Conservation (phyloP, 2,113 vertebrate genomes). For the Brachirus orientalis region DNA sequence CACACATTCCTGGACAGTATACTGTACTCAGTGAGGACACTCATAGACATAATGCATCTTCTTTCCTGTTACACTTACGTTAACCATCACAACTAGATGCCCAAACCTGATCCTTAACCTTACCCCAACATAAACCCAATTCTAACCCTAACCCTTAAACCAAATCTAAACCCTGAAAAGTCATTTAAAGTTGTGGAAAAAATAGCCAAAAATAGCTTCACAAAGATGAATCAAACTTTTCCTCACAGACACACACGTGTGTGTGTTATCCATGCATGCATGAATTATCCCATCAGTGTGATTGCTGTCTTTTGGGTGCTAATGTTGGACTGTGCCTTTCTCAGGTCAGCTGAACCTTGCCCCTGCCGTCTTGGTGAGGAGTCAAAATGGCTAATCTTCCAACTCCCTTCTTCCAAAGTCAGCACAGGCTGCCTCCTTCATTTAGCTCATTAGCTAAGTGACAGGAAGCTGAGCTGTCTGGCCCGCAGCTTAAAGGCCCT, state of each 20-base stretch:
- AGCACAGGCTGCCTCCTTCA: conserved; percentile 64
- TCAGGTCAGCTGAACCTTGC: conserved; percentile 49
- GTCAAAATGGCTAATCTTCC: conserved; percentile 61
- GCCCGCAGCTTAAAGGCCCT: conserved; percentile 64
- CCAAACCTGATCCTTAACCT: no score
- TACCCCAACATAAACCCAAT: no score
- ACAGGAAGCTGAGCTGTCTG: conserved; percentile 60
- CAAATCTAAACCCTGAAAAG: no score
- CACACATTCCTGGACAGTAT: no score
- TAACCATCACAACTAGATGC: no score
- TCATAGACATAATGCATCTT: no score
- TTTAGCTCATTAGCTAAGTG: conserved; percentile 68
- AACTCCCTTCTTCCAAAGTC: conserved; percentile 55
- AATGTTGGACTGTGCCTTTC: conserved; percentile 17
- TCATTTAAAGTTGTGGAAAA: no score
- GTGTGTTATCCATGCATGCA: not conserved
- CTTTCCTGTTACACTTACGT: no score
- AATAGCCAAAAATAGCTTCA: no score
- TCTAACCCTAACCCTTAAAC: no score
- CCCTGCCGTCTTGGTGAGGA: conserved; percentile 54
- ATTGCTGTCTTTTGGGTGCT: conserved; percentile 40
- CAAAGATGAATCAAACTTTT: no score
- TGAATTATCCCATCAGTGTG: conserved; percentile 33
- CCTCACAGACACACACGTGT: not conserved
- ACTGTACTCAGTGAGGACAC: no score